Evolutionary conservation across 2,113 vertebrate genomes (phyloP).

Genomic region (Globicephala melas): DNA sequence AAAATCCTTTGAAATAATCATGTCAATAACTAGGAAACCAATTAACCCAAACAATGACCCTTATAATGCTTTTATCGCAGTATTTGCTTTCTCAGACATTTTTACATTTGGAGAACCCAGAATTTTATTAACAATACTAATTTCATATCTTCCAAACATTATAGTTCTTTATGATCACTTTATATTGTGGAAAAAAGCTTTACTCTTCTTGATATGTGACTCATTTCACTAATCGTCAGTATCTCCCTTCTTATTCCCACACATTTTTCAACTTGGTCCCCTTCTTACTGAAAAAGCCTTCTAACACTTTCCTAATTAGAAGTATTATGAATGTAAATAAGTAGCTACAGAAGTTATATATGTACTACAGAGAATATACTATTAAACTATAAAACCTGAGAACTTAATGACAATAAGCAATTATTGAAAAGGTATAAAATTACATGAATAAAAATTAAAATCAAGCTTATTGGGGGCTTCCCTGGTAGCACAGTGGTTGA

Average conservation of each 20-base stretch:
- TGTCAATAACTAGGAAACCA: neutral
- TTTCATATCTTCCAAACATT: neutral
- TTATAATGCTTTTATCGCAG: neutral
- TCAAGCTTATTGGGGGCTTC: slow-evolving; percentile 40
- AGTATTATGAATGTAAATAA: slow-evolving; percentile 61
- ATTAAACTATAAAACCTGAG: slow-evolving; percentile 29
- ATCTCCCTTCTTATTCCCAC: slow-evolving; percentile 37
- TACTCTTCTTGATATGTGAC: neutral
- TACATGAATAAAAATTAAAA: slow-evolving; percentile 63
- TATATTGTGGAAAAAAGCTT: slow-evolving; percentile 36
- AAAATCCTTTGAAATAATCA: slow-evolving; percentile 27
- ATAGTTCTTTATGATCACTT: slow-evolving; percentile 4
- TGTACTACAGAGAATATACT: slow-evolving; percentile 27
- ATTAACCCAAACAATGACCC: neutral
- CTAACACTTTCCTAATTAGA: slow-evolving; percentile 63
- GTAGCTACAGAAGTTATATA: slow-evolving; percentile 37
- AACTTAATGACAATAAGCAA: slow-evolving; percentile 57
- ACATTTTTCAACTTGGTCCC: slow-evolving; percentile 25
- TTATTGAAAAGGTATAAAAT: slow-evolving; percentile 58
- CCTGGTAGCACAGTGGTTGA: too few relatives aligned
- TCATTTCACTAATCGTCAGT: slow-evolving; percentile 45
- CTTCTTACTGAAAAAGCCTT: slow-evolving; percentile 6
- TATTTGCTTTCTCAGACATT: neutral
- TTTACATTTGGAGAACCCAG: neutral
- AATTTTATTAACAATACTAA: slow-evolving; percentile 46